phyloP scores from a whole-genome alignment of 1,140 invertebrate genomes.

The Scaptodrosophila lebanonensis region DNA sequence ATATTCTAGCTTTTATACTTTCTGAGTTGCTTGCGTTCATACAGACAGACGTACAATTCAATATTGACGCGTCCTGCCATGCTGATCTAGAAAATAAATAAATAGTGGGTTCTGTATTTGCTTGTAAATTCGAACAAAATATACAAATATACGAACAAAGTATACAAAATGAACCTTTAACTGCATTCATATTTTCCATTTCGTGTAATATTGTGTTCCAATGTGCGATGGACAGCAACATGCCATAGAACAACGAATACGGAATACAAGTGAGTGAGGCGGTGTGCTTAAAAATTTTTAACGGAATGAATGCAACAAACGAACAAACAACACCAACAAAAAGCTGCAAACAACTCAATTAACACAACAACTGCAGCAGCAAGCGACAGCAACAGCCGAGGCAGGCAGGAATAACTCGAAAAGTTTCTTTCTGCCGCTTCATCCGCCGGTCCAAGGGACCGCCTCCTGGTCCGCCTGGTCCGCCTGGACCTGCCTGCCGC shows the following conservation, averaged over 20 bases:
- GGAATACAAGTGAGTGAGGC: constrained; percentile 28
- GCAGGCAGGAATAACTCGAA: constrained; percentile 27
- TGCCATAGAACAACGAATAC: constrained; percentile 40
- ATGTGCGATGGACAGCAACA: not conserved
- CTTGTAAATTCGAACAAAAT: too few species aligned
- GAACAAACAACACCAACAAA: constrained; percentile 32
- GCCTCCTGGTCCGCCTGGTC: constrained; percentile 17
- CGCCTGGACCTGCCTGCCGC: not conserved
- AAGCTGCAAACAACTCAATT: constrained; percentile 59
- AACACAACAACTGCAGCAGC: constrained; percentile 39
- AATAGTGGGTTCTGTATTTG: too few species aligned
- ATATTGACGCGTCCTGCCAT: too few species aligned
- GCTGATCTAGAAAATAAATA: too few species aligned
- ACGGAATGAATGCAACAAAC: constrained; percentile 44
- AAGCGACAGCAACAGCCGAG: constrained; percentile 23
- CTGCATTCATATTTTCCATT: too few species aligned
- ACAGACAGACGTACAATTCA: too few species aligned
- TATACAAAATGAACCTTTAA: too few species aligned
- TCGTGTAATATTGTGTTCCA: too few species aligned
- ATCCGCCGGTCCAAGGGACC: not conserved
- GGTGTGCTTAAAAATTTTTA: constrained; percentile 28
- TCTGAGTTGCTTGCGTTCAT: too few species aligned
- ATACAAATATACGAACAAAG: too few species aligned
- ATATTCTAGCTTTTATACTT: too few species aligned
- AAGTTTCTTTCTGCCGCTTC: constrained; percentile 18